Evolutionary conservation across 2,113 vertebrate genomes (phyloP).

Genomic region (Menidia beryllina): DNA sequence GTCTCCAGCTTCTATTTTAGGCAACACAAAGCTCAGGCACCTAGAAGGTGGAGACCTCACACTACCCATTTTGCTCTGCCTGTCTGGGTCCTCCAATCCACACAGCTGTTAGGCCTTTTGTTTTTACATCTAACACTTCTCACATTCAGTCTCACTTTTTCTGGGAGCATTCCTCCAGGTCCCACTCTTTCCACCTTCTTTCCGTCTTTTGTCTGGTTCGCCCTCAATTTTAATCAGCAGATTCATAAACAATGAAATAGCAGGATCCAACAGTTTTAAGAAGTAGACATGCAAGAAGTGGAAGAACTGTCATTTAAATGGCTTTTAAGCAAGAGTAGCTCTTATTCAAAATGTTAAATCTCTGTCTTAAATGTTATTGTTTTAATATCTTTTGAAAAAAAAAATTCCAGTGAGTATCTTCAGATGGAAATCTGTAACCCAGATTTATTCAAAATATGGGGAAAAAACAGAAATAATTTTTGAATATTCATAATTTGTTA

Average conservation of each 20-base stretch:
- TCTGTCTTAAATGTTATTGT: too few species aligned
- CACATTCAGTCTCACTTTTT: neutral
- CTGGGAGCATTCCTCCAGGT: neutral
- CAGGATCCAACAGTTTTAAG: neutral
- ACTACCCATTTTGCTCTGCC: neutral
- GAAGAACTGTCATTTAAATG: neutral
- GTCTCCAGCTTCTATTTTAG: constrained; percentile 38
- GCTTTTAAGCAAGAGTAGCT: neutral
- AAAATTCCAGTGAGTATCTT: too few species aligned
- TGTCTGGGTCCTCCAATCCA: constrained; percentile 20
- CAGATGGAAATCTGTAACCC: too few species aligned
- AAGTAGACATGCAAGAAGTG: neutral
- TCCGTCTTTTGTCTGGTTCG: neutral
- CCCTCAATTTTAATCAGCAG: constrained; percentile 1
- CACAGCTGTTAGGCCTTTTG: constrained; percentile 8
- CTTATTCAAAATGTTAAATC: too few species aligned
- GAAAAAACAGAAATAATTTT: too few species aligned
- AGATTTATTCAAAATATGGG: too few species aligned
- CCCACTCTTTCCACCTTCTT: neutral
- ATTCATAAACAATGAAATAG: neutral
- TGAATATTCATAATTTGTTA: too few species aligned
- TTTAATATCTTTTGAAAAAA: too few species aligned
- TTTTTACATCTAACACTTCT: neutral
- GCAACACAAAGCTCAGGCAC: neutral
- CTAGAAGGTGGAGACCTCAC: neutral